Base-by-base conservation (phyloP, 1,140 invertebrate species). In the Himalopsyche phryganea region DNA sequence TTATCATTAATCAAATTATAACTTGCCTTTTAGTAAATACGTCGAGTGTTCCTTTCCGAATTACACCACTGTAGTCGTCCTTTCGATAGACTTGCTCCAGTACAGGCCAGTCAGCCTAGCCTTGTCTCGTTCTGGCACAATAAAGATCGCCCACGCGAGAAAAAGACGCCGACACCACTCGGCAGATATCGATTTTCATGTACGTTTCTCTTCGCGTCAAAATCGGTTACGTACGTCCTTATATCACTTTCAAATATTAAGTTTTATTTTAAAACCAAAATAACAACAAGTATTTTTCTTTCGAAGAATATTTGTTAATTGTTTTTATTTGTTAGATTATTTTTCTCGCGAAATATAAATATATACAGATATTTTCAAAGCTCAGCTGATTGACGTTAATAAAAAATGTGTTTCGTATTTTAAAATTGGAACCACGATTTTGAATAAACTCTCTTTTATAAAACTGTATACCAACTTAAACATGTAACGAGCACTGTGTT, bases 111-210 rank as follows among this genome's bases (percentile, higher is more conserved):
- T 19, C 42, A 11, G 47, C 19, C 35, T 56, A 42, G 35, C 20
- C 19, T 33, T 23, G 46, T 56, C 54, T 36, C 46, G 10, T 46
- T 56, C 45, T 41, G 10, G 35, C 54, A 36, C 54, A 32, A 32
- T 28, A 19, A 46, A 45, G 36, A n/a, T 33, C 45, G n/a, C 46
- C 20, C 54, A 49, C 45, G 6, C 46, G 54, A 36, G 38, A 42
- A 11, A 56, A 20, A 48, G 53, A 48, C 20, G 15, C n/a, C 45
- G 19, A 41, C 45, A 49, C 42, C 46, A 49, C 54, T 47, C 9
- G 45, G 7, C 35, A 13, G 18, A 56, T 56, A 56, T 56, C 54
- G 54, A 56, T 56, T 56, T 56, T 56, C 19, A 11, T 11, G 14
- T 19, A 33, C 36, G 45, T 56, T 38, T 38, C 46, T 48, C 20